Evolutionary conservation across 2,797 vertebrate genomes (phyloP).

Genomic region (Eutrigla gurnardus): DNA sequence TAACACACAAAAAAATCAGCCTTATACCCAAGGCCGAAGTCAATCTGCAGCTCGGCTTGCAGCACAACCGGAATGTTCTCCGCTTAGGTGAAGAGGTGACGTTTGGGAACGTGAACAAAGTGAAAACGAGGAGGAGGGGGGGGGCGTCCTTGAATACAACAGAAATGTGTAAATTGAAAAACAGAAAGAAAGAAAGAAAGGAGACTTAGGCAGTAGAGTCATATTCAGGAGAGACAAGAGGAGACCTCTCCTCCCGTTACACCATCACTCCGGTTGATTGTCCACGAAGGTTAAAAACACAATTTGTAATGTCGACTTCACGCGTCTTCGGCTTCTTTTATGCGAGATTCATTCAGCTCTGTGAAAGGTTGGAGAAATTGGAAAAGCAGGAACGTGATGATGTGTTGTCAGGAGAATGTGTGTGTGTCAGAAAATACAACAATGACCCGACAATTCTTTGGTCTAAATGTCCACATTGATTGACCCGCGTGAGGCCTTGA

Average conservation of each 20-base stretch:
- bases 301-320: constrained; percentile 52
- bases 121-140: constrained; percentile 9
- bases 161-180: constrained; percentile 62
- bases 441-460: constrained; percentile 10
- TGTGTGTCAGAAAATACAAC: constrained; percentile 20
- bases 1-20: constrained; percentile 43
- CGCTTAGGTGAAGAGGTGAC: constrained; percentile 22
- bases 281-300: constrained; percentile 35
- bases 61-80: constrained; percentile 24
- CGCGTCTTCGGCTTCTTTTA: constrained; percentile 40
- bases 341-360: constrained; percentile 40
- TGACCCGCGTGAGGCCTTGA: constrained; percentile 42
- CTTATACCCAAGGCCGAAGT: constrained; percentile 44
- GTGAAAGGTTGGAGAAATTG: constrained; percentile 57
- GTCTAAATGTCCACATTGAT: constrained; percentile 26
- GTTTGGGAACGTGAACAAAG: constrained; percentile 36
- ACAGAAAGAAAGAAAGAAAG: neutral
- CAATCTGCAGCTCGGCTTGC: constrained; percentile 25
- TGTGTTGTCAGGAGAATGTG: constrained; percentile 13
- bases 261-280: constrained; percentile 29
- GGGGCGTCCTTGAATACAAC: constrained; percentile 69
- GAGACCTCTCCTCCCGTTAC: constrained; percentile 35
- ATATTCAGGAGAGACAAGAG: constrained; percentile 30
- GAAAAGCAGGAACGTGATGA: constrained; percentile 38
- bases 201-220: constrained; percentile 29